Base-by-base conservation (phyloP, 2,888 invertebrate genomes). In the Neocrepidodera transversa region DNA sequence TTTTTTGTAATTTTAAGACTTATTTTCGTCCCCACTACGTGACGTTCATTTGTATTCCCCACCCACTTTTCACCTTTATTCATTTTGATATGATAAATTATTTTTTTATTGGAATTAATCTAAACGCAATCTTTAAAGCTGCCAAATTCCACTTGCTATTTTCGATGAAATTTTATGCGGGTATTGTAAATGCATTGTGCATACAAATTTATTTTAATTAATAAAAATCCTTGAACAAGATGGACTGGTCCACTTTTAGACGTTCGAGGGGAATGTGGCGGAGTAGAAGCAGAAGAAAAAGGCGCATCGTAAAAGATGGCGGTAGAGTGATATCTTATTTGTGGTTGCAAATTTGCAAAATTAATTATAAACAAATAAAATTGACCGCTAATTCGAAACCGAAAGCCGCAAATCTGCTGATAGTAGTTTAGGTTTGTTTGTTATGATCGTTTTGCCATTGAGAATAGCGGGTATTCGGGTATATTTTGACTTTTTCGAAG, bases 221-320 rank as follows among this genome's bases (percentile, higher is more conserved):
- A 47, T 52, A 49, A 35, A 58, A 40, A 64, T 58, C 65, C 64
- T 65, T 65, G 68, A 55, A 60, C 55, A 62, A 64, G 67, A 64
- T 67, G 75, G 76, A 74, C 72, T 65, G 70, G 73, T 76, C 76
- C 75, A 76, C 75, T 76, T 74, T 74, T 72, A 68, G 67, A 63
- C 59, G 58, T 61, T 64, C 59, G 64, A 62, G 68, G 69, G 68
- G 70, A 63, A 63, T 68, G 69, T 62, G 71, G 68, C 60, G 70
- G 68, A 66, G 65, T 67, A 66, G 64, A 70, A 71, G 69, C 65
- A 72, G 69, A 71, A 71, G 72, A 74, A 76, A 74, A 71, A 71
- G 72, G 75, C 71, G 75, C 74, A 73, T 75, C 74, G 71, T 73
- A 72, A 76, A 79, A 79, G 78, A 79, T 79, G 79, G 79, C 79